Evolutionary conservation across 1,140 invertebrate genomes (phyloP).

Genomic region (Muscidifurax raptorellus): DNA sequence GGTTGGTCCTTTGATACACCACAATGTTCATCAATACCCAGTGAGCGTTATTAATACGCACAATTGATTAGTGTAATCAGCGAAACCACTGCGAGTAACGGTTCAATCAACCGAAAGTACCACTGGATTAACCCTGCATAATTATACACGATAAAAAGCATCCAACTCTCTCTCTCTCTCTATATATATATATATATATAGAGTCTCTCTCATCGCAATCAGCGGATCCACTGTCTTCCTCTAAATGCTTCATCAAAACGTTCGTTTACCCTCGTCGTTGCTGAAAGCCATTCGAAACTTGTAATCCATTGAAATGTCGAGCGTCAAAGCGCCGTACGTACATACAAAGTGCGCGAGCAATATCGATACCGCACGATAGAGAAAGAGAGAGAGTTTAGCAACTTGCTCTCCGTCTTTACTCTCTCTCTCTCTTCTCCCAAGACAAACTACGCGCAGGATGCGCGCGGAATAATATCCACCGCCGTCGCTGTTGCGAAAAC

Average conservation of each 20-base stretch:
- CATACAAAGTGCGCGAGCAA: not conserved
- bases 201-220: not conserved
- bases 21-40: not conserved
- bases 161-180: not conserved
- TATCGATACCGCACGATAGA: constrained; percentile 7
- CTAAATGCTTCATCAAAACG: not conserved
- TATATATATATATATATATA: no score
- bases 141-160: no score
- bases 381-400: not conserved
- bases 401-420: not conserved
- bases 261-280: not conserved
- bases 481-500: not conserved
- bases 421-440: not conserved
- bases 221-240: not conserved
- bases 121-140: no score
- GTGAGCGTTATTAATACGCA: not conserved
- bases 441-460: constrained; percentile 5
- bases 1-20: not conserved
- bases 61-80: not conserved
- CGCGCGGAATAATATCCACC: constrained; percentile 8
- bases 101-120: not conserved
- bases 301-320: not conserved
- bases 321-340: not conserved
- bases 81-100: not conserved
- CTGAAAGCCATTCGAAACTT: not conserved